Base-by-base conservation (phyloP, 2,888 invertebrate species). In the Calliphora vomitoria region DNA sequence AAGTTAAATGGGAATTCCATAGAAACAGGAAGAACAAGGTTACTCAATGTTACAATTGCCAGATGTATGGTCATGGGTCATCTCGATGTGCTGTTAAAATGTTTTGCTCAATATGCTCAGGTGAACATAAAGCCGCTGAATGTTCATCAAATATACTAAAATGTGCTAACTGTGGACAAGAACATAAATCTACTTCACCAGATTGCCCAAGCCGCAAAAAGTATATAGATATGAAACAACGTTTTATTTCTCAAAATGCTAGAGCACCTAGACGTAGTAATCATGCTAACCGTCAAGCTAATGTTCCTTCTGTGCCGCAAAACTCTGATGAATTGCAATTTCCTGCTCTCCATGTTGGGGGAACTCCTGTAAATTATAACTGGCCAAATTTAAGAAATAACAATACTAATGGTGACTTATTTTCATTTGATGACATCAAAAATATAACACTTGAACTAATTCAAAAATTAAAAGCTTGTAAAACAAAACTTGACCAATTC, bases 401-500 rank as follows among this genome's bases (percentile, higher is more conserved):
- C 53, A 20, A 8, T 53, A 47, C 10, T 18, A 55, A 62, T 50
- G 44, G n/a, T 13, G 41, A 58, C 11, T 44, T 64, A 13, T 85
- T 78, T 60, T 58, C 44, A 47, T 72, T 64, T 55, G 74, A 74
- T 44, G 69, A 84, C 20, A 31, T 68, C 11, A 78, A 78, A 66
- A 82, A 72, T 68, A 64, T 72, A 47, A 86, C 72, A 1, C 68
- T 86, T 75, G 79, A 86, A 38, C 50, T 86, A 18, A 79, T 86
- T 5, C 66, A 44, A 20, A 68, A 75, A 41, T 31, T 82, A 53
- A 69, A 25, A 80, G 75, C 60, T 25, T 87, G 83, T 55, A 83
- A 87, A 64, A 31, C 83, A 11, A 87, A 81, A 66, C 31, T 75
- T 64, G 79, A 82, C 31, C 82, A 86, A 64, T 47, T 86, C 18